phyloP scores from a whole-genome alignment of 2,888 invertebrate species.

The Ophion obscuratus region DNA sequence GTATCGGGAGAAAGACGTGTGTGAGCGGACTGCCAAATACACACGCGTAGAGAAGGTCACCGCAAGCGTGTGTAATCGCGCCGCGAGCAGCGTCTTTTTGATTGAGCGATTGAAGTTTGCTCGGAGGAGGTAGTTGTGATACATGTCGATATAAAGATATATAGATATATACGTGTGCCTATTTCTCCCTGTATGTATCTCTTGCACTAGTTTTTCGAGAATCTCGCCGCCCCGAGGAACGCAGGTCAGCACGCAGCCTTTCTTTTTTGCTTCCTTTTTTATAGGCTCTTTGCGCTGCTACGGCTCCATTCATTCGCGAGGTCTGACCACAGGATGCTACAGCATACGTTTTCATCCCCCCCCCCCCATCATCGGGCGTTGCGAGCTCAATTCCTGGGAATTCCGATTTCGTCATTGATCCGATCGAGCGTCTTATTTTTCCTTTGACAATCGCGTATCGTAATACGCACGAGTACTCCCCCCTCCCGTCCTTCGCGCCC shows the following conservation, averaged over 20 bases:
- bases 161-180: constrained; percentile 3
- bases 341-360: neutral
- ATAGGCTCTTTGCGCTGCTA: constrained; percentile 24
- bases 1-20: constrained; percentile 42
- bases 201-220: constrained; percentile 54
- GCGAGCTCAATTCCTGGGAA: constrained; percentile 38
- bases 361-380: neutral
- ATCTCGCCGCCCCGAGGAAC: constrained; percentile 58
- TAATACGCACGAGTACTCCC: constrained; percentile 43
- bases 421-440: constrained; percentile 34
- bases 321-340: neutral
- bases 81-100: constrained; percentile 59
- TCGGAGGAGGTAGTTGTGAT: constrained; percentile 43
- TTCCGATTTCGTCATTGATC: constrained; percentile 12
- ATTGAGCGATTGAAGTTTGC: constrained; percentile 61
- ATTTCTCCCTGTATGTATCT: constrained; percentile 26
- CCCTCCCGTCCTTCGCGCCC: neutral
- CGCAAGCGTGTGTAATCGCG: constrained; percentile 64
- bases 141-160: constrained; percentile 1
- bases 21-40: constrained; percentile 45
- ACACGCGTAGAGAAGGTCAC: constrained; percentile 69
- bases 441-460: constrained; percentile 5
- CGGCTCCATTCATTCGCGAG: constrained; percentile 38
- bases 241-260: constrained; percentile 63
- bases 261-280: constrained; percentile 39